A percentile compares a stretch with the other conserved stretches of the same genome.
These are phyloP conservation scores for Pandemis cinnamomeana DNA, from an alignment of 2,888 invertebrate genomes.

Conservation along the genomic window DNA sequence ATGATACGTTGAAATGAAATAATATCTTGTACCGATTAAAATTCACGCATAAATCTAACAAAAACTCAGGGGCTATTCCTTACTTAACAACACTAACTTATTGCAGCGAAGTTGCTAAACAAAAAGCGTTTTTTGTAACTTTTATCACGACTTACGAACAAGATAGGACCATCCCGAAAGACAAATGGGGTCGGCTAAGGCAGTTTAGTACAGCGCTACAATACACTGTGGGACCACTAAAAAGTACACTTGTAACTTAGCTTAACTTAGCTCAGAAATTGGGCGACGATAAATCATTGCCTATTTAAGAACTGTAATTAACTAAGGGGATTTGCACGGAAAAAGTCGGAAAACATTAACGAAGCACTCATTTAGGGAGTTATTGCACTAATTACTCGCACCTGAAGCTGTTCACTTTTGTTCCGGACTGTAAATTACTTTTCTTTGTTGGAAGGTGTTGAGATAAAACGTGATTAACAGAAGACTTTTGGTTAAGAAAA, in stretches of 20 bases:
- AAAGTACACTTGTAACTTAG: conserved; percentile 23
- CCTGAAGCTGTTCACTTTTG: conserved; percentile 27
- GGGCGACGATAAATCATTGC: conserved; percentile 28
- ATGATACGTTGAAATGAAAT: too few relatives aligned
- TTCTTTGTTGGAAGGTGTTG: background rate
- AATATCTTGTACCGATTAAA: background rate
- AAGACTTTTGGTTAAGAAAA: background rate
- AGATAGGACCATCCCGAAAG: conserved; percentile 41
- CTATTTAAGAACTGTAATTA: conserved; percentile 22
- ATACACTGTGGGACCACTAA: conserved; percentile 32
- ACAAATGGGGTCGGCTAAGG: conserved; percentile 41
- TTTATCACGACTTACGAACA: conserved; percentile 36
- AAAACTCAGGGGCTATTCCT: background rate
- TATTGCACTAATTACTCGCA: conserved; percentile 32
- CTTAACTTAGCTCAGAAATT: background rate
- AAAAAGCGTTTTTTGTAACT: conserved; percentile 39
- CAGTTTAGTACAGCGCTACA: conserved; percentile 32
- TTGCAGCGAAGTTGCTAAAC: conserved; percentile 30
- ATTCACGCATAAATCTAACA: conserved; percentile 2
- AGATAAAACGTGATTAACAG: background rate
- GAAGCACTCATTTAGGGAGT: conserved; percentile 18
- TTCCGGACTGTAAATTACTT: conserved; percentile 14
- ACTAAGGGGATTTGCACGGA: conserved; percentile 18
- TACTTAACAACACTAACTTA: conserved; percentile 23
- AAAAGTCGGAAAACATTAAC: conserved; percentile 34